Percentiles rank a stretch among this genome's conserved stretches.
Evolutionary conservation across 2,113 vertebrate species (phyloP).

Genomic region (Zosterops lateralis): DNA sequence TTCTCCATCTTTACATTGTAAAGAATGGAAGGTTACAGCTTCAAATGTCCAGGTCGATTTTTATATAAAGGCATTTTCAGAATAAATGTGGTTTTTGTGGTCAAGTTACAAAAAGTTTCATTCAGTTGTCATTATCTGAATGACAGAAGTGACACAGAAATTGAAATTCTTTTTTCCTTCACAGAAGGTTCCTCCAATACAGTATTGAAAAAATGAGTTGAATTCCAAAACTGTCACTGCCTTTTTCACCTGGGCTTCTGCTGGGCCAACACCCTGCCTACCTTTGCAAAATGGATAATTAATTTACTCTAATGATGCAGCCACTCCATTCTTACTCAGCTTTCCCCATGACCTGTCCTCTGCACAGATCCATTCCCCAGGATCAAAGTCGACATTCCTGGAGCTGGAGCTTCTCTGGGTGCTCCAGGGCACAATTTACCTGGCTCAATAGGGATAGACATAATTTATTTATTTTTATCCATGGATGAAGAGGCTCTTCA

Average conservation of each 20-base stretch:
- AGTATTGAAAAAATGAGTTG: background rate
- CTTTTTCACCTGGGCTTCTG: background rate
- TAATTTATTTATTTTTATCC: background rate
- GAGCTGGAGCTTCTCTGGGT: background rate
- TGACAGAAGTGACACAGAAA: background rate
- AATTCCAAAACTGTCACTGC: fast-evolving
- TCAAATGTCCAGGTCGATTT: background rate
- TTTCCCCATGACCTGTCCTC: background rate
- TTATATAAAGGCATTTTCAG: background rate
- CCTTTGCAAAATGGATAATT: background rate
- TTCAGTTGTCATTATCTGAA: background rate
- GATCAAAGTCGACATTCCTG: background rate
- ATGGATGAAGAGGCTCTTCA: background rate
- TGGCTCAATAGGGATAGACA: background rate
- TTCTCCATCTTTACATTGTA: background rate
- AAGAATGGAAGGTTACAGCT: background rate
- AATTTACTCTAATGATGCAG: background rate
- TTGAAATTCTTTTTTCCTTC: background rate
- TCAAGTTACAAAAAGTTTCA: background rate
- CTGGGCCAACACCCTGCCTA: background rate
- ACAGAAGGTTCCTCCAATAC: background rate
- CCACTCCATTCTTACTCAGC: background rate
- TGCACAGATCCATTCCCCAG: fast-evolving
- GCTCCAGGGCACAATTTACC: background rate
- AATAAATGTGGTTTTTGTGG: background rate